These are phyloP conservation scores for Corythoichthys haematopterus DNA, from an alignment of 2,113 vertebrate species.

Conservation along the genomic window DNA sequence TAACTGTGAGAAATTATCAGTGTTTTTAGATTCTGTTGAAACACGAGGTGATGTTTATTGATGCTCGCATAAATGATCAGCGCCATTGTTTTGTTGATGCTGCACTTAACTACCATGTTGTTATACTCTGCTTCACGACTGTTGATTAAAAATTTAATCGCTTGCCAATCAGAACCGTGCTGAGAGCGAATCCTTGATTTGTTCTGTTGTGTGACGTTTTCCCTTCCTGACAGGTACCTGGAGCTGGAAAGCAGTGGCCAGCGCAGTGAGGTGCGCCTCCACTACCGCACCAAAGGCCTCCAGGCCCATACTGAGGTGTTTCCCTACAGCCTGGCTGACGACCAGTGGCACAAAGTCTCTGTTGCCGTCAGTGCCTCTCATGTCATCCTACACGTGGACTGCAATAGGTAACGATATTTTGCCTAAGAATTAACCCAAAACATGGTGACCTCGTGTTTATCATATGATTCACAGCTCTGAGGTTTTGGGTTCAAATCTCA, in stretches of 20 bases:
- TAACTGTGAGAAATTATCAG: not conserved
- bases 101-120: conserved; percentile 28
- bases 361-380: conserved; percentile 93
- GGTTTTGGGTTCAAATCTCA: too few species aligned
- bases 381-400: conserved; percentile 88
- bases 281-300: conserved; percentile 84
- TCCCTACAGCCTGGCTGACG: conserved; percentile 91
- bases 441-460: not conserved
- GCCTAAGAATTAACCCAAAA: not conserved
- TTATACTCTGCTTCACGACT: conserved; percentile 20
- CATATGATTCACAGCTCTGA: too few species aligned
- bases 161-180: conserved; percentile 14
- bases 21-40: conserved; percentile 7
- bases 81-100: conserved; percentile 40
- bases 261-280: conserved; percentile 90
- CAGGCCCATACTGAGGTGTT: conserved; percentile 90
- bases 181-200: conserved; percentile 3
- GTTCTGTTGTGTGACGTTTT: not conserved
- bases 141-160: conserved; percentile 34
- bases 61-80: conserved; percentile 16
- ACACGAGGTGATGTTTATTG: conserved; percentile 59
- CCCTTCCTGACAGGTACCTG: conserved; percentile 76
- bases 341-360: conserved; percentile 94
- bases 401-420: conserved; percentile 81
- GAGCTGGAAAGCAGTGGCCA: conserved; percentile 97